Evolutionary conservation across 1,140 invertebrate genomes (phyloP), one percentile per base, ranked within the genome.

Genomic region (Trachymyrmex septentrionalis): DNA sequence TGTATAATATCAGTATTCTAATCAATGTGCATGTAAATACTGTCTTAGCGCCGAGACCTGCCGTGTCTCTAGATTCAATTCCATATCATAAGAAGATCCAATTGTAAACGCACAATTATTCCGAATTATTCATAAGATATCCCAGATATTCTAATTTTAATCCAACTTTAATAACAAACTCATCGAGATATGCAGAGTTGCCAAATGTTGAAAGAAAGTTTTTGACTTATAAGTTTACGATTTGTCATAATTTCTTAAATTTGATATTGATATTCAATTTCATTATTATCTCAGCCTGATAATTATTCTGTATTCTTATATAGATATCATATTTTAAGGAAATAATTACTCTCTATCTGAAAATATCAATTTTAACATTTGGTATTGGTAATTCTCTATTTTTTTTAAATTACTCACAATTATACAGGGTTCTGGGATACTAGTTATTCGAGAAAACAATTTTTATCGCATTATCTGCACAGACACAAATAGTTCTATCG

Each of bases 401-500:
- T 48, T 7, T 21, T 63, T 1, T 19, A 69, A 81, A 27, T 71
- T 44, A 69, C n/a, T 14, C 16, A 53, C 12, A 34, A 24, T 66
- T 55, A 69, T 34, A 34, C 30, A 14, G 21, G 0, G 0, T 24
- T 63, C 9, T 77, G 9, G 30, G 24, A 21, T 19, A 14, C 14
- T 10, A 53, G 27, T 34, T 48, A 69, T 80, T 16, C 24, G 6
- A 44, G 44, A 76, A 50, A 86, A 59, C 12, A 57, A 86, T 89
- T 89, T 82, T 86, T 88, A 57, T 82, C 10, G 48, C 21, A 34
- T 44, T 44, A 44, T 50, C 57, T 44, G 85, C 9, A 53, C n/a
- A 2, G n/a, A 44, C 34, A 9, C 10, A n/a, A 50, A 21, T 19
- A 55, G 27, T 66, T 38, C 66, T 66, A 19, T 44, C 14, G 63